phyloP scores from a whole-genome alignment of 2,113 vertebrate species.

The Pteronura brasiliensis region DNA sequence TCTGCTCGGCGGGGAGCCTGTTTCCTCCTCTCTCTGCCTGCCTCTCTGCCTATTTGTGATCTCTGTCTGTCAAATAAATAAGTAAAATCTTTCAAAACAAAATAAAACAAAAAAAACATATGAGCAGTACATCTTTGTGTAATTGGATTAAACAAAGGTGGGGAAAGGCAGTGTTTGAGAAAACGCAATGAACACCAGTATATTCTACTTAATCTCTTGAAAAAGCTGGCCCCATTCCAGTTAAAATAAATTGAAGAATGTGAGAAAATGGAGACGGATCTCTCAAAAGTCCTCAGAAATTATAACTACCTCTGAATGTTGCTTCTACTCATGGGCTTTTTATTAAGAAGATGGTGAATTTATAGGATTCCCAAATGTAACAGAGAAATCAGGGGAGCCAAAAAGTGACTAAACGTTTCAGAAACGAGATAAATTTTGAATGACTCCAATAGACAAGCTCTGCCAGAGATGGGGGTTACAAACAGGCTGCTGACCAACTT shows the following conservation, averaged over 20 bases:
- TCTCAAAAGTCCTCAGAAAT: conserved; percentile 31
- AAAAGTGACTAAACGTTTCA: conserved; percentile 39
- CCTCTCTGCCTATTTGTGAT: too few species aligned
- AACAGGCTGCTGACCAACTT: neutral
- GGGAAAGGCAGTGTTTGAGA: neutral
- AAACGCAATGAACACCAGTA: neutral
- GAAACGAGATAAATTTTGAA: conserved; percentile 49
- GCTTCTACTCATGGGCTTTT: neutral
- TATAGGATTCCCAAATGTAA: conserved; percentile 10
- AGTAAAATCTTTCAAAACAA: too few species aligned
- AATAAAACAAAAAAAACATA: neutral
- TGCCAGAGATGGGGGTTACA: neutral
- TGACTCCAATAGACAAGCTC: neutral
- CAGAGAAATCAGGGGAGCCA: conserved; percentile 26
- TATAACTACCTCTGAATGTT: neutral
- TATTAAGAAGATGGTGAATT: neutral
- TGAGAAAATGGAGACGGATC: neutral
- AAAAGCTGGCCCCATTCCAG: neutral
- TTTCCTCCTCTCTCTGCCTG: too few species aligned
- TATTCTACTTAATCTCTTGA: neutral
- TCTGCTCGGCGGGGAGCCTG: too few species aligned
- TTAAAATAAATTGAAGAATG: neutral
- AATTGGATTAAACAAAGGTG: neutral
- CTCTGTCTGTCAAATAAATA: too few species aligned
- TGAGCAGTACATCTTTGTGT: neutral